Evolutionary conservation across 2,113 vertebrate species (phyloP).

Genomic region (Zapus hudsonius): DNA sequence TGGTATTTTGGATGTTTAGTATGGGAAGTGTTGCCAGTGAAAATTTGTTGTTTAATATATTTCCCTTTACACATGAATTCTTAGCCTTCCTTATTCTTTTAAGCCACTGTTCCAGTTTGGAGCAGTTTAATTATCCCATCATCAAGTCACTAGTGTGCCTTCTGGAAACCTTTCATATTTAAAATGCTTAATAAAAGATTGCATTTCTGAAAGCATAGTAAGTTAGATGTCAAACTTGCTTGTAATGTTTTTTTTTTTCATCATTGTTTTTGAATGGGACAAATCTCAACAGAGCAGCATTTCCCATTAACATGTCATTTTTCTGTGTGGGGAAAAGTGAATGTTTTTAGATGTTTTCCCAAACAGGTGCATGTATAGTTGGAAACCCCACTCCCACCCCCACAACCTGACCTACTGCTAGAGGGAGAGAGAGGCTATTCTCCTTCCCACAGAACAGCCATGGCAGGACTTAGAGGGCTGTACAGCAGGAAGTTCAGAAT

Average conservation of each 20-base stretch:
- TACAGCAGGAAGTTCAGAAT: constrained; percentile 33
- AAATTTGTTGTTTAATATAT: constrained; percentile 56
- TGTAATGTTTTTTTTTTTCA: constrained; percentile 40
- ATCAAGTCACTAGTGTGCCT: constrained; percentile 45
- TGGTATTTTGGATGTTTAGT: constrained; percentile 66
- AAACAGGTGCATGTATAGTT: constrained; percentile 17
- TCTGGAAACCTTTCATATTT: constrained; percentile 66
- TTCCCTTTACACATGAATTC: constrained; percentile 61
- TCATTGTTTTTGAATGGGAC: constrained; percentile 55
- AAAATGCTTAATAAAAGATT: constrained; percentile 57
- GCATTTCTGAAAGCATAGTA: constrained; percentile 40
- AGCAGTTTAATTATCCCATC: constrained; percentile 64
- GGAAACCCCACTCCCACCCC: no score
- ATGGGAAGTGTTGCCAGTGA: constrained; percentile 50
- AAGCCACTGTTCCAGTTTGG: constrained; percentile 61
- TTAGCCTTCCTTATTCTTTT: constrained; percentile 55
- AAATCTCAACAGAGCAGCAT: background rate
- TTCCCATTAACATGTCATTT: constrained; percentile 8
- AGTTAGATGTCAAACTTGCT: constrained; percentile 41
- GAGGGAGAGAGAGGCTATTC: background rate
- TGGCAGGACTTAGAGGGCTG: background rate
- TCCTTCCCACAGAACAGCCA: background rate
- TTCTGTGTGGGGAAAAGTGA: background rate
- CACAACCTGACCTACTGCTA: constrained; percentile 38
- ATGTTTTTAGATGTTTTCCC: background rate